Percentiles rank a stretch among this genome's conserved stretches.
phyloP scores from a whole-genome alignment of 2,888 invertebrate genomes.

The Plebejus anna region DNA sequence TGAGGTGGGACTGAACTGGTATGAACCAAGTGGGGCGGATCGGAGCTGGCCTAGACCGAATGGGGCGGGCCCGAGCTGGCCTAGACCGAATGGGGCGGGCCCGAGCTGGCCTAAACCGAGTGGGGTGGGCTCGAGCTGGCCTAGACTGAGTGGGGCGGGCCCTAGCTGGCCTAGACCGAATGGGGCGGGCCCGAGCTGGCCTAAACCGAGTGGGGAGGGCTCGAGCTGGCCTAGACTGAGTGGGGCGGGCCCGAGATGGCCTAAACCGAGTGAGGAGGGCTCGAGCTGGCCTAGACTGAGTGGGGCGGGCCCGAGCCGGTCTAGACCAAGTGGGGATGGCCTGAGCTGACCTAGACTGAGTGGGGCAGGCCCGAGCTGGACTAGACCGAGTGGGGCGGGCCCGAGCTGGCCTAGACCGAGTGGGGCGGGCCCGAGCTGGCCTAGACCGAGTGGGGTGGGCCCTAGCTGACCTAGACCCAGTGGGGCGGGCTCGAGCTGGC shows the following conservation, averaged over 20 bases:
- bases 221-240: background rate
- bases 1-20: background rate
- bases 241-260: background rate
- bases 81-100: background rate
- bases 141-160: background rate
- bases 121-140: background rate
- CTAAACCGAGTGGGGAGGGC: background rate
- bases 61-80: background rate
- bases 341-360: too few relatives aligned
- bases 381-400: too few relatives aligned
- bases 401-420: slow-evolving; percentile 23
- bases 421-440: slow-evolving; percentile 70
- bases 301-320: too few relatives aligned
- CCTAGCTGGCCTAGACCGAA: background rate
- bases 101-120: background rate
- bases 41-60: background rate
- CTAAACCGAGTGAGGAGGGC: background rate
- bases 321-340: too few relatives aligned
- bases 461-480: slow-evolving; percentile 51
- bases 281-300: background rate
- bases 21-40: background rate
- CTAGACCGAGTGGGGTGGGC: slow-evolving; percentile 57
- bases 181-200: background rate
- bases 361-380: too few relatives aligned
- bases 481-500: slow-evolving; percentile 43